A percentile compares a stretch with the other conserved stretches of the same genome.
phyloP scores from a whole-genome alignment of 1,140 invertebrate species.

The Drosophila bocki region DNA sequence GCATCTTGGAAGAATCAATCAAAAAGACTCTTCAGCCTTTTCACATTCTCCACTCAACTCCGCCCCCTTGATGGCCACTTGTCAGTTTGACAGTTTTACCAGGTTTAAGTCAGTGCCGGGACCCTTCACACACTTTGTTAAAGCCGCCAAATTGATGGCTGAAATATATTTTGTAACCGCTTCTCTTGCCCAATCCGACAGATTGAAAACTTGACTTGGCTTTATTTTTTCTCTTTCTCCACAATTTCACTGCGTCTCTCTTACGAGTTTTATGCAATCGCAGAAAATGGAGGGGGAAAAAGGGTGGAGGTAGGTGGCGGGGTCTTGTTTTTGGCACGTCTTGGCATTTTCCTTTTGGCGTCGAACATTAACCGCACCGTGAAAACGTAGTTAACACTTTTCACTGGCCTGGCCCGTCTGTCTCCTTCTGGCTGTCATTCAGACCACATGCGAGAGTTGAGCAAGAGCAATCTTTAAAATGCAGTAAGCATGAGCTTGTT shows the following conservation, averaged over 20 bases:
- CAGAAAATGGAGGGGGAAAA: neutral
- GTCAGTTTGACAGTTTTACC: slow-evolving; percentile 60
- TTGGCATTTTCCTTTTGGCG: slow-evolving; percentile 51
- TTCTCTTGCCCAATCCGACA: slow-evolving; percentile 20
- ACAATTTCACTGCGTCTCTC: slow-evolving; percentile 16
- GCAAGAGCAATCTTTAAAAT: slow-evolving; percentile 54
- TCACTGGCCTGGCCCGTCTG: slow-evolving; percentile 14
- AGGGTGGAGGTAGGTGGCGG: slow-evolving; percentile 1
- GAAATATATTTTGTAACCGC: slow-evolving; percentile 53
- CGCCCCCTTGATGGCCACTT: slow-evolving; percentile 42
- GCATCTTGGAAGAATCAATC: slow-evolving; percentile 15
- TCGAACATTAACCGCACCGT: slow-evolving; percentile 61
- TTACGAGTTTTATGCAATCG: slow-evolving; percentile 59
- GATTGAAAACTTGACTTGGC: slow-evolving; percentile 26
- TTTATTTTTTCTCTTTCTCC: neutral
- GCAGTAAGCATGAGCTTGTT: slow-evolving; percentile 35
- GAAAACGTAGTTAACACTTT: slow-evolving; percentile 69
- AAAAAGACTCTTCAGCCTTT: neutral
- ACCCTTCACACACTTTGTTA: slow-evolving; percentile 40
- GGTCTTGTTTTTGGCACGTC: slow-evolving; percentile 57
- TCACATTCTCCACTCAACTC: slow-evolving; percentile 18
- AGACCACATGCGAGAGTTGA: slow-evolving; percentile 28
- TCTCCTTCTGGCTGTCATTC: slow-evolving; percentile 29
- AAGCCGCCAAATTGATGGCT: slow-evolving; percentile 51
- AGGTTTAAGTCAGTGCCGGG: neutral